Conservation (phyloP, 1,140 invertebrate genomes). For the Drosophila repleta region DNA sequence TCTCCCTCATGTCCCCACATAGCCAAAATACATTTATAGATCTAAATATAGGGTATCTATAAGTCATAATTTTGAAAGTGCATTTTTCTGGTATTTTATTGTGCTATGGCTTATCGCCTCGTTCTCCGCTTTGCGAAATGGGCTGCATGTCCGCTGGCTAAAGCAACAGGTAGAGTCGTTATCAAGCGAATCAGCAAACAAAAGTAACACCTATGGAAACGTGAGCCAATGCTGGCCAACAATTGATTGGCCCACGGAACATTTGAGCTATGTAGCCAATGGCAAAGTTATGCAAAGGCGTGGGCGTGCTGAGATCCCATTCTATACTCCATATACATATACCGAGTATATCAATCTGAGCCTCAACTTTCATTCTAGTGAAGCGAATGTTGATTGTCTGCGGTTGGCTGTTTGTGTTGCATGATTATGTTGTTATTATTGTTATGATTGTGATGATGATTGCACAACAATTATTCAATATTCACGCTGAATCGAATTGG, state of each 20-base stretch:
- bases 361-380: background rate
- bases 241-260: too few species aligned
- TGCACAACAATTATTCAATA: constrained; percentile 31
- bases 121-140: constrained; percentile 38
- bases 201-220: too few species aligned
- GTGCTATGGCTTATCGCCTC: background rate
- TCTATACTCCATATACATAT: too few species aligned
- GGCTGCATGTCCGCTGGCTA: constrained; percentile 5
- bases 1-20: too few species aligned
- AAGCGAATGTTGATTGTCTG: background rate
- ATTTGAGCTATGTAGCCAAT: too few species aligned
- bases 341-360: too few species aligned
- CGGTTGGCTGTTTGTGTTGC: background rate
- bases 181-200: constrained; percentile 14
- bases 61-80: too few species aligned
- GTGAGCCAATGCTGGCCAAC: too few species aligned
- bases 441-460: constrained; percentile 11
- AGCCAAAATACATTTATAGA: background rate
- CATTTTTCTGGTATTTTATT: background rate
- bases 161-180: constrained; percentile 2
- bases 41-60: background rate
- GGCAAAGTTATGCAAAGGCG: too few species aligned
- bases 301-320: too few species aligned
- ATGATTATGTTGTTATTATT: constrained; percentile 3
- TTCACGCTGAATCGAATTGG: constrained; percentile 16